Evolutionary conservation across 2,888 invertebrate species (phyloP).

Genomic region (Cheilosia vernalis): DNA sequence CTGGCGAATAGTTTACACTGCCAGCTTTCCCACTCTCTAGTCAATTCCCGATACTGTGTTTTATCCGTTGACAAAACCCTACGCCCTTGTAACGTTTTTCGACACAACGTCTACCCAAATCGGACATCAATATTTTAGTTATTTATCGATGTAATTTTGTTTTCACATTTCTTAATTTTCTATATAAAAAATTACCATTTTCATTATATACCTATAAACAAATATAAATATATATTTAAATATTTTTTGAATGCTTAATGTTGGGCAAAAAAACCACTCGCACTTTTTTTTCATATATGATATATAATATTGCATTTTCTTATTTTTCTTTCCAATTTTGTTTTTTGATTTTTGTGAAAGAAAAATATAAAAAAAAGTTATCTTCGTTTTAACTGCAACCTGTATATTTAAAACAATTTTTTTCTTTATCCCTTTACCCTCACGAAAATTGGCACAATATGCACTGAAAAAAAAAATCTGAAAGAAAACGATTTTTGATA

Average conservation of each 20-base stretch:
- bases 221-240: slow-evolving; percentile 59
- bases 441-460: slow-evolving; percentile 69
- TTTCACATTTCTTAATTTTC: neutral
- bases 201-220: slow-evolving; percentile 22
- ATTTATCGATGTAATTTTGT: neutral
- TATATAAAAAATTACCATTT: slow-evolving; percentile 6
- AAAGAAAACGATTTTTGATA: slow-evolving; percentile 39
- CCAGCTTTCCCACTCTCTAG: too few species aligned
- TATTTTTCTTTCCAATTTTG: slow-evolving; percentile 20
- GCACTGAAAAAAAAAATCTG: slow-evolving; percentile 60
- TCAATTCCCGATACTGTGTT: too few species aligned
- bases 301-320: slow-evolving; percentile 37
- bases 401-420: slow-evolving; percentile 33
- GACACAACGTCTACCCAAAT: neutral
- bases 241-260: slow-evolving; percentile 72
- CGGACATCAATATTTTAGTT: neutral
- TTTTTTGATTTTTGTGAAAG: slow-evolving; percentile 51
- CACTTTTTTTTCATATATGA: slow-evolving; percentile 41
- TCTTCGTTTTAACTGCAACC: slow-evolving; percentile 51
- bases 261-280: slow-evolving; percentile 71
- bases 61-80: too few species aligned
- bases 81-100: too few species aligned
- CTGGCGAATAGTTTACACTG: too few species aligned
- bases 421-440: slow-evolving; percentile 14
- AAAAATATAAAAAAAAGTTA: slow-evolving; percentile 11